Percentiles rank a stretch among this genome's conserved stretches.
These are phyloP conservation scores for Sphyrna mokarran DNA, from an alignment of 2,113 vertebrate genomes.

Conservation along the genomic window DNA sequence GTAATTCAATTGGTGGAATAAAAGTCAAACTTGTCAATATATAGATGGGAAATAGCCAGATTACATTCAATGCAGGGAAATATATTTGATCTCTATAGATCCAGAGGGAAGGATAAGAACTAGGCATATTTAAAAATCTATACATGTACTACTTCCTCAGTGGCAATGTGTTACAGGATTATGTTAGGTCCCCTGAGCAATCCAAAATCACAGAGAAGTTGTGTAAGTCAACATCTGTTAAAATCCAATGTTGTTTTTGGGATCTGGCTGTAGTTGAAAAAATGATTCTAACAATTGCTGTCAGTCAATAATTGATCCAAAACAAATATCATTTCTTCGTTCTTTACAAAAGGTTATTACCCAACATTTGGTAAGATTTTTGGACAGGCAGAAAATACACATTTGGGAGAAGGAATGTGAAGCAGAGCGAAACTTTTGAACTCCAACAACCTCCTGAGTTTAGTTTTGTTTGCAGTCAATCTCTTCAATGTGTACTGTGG, in stretches of 20 bases:
- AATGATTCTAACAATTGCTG: constrained; percentile 5
- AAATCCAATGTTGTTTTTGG: neutral
- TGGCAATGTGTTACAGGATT: neutral
- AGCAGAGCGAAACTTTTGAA: neutral
- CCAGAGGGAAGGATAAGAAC: neutral
- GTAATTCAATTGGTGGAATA: neutral
- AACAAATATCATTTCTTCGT: neutral
- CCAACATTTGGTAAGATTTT: constrained; percentile 8
- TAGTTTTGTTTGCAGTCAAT: neutral
- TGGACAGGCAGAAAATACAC: neutral
- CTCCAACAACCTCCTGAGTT: neutral
- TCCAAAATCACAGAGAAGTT: neutral
- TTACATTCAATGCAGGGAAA: neutral
- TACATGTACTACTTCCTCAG: neutral
- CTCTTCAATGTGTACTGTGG: neutral
- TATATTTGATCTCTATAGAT: neutral
- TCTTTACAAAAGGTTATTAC: neutral
- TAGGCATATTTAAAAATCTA: neutral
- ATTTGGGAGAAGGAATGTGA: neutral
- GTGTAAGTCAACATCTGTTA: neutral
- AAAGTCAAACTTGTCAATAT: neutral
- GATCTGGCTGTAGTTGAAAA: neutral
- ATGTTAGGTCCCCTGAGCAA: neutral
- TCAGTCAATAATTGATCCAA: constrained; percentile 7
- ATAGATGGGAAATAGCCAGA: neutral